Conservation (phyloP, 1,140 invertebrate species). For the Paraescarpia echinospica region DNA sequence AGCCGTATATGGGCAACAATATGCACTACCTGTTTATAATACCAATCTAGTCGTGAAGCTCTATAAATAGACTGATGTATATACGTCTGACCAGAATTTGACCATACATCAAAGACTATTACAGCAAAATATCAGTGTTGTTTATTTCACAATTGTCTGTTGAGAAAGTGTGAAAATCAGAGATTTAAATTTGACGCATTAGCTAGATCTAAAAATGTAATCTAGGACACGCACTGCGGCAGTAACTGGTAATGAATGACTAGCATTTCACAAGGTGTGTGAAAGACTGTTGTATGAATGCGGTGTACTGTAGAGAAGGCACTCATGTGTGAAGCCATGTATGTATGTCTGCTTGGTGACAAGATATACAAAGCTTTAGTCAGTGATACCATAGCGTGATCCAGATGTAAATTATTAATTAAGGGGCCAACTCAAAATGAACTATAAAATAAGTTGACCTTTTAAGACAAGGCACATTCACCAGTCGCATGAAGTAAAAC, state of each 20-base stretch:
- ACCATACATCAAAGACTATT: not conserved
- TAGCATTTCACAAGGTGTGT: not conserved
- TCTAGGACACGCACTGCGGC: not conserved
- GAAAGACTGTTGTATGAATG: not conserved
- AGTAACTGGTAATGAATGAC: not conserved
- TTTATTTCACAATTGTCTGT: not conserved
- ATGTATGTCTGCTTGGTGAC: not conserved
- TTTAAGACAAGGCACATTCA: not conserved
- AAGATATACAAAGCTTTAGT: not conserved
- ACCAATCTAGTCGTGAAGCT: not conserved
- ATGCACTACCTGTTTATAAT: not conserved
- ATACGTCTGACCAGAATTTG: not conserved
- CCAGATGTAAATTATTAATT: not conserved
- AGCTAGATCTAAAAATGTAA: not conserved
- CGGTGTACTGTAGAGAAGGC: not conserved
- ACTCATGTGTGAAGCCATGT: not conserved
- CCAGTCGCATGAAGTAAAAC: not conserved
- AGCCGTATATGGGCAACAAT: not conserved
- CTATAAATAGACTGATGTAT: not conserved
- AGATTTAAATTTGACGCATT: not conserved
- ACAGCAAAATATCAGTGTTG: not conserved
- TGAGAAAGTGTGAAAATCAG: not conserved
- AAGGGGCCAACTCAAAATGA: not conserved
- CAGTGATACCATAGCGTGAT: not conserved
- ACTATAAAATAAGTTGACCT: not conserved